These are phyloP conservation scores for Merops nubicus DNA, from an alignment of 2,113 vertebrate genomes.

Conservation along the genomic window DNA sequence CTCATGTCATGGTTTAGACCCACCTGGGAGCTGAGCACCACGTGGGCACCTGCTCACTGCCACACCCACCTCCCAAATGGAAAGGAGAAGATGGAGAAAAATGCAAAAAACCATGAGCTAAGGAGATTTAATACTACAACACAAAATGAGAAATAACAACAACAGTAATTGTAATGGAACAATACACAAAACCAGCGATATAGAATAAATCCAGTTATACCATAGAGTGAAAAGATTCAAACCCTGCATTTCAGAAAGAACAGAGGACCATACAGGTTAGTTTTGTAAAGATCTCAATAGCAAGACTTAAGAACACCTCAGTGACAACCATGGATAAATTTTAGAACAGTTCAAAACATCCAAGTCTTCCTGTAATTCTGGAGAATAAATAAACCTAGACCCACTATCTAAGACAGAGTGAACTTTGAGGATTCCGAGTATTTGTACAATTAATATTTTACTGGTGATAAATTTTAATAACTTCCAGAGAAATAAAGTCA, in stretches of 20 bases:
- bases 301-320: neutral
- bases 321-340: neutral
- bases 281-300: neutral
- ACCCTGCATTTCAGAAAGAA: neutral
- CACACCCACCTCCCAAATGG: too few species aligned
- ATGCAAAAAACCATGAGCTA: too few species aligned
- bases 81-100: too few species aligned
- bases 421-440: neutral
- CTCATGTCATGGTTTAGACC: too few species aligned
- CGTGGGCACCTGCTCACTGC: too few species aligned
- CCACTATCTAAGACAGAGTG: neutral
- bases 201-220: too few species aligned
- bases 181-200: too few species aligned
- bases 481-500: neutral
- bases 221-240: neutral
- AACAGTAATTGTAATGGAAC: too few species aligned
- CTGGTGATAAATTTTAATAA: conserved; percentile 20
- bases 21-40: too few species aligned
- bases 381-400: neutral
- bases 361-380: neutral
- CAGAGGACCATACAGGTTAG: neutral
- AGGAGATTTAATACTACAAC: too few species aligned
- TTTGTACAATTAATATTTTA: conserved; percentile 16
- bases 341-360: neutral
- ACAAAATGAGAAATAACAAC: too few species aligned